Evolutionary conservation across 1,140 invertebrate species (phyloP).

Genomic region (Colletes gigas): DNA sequence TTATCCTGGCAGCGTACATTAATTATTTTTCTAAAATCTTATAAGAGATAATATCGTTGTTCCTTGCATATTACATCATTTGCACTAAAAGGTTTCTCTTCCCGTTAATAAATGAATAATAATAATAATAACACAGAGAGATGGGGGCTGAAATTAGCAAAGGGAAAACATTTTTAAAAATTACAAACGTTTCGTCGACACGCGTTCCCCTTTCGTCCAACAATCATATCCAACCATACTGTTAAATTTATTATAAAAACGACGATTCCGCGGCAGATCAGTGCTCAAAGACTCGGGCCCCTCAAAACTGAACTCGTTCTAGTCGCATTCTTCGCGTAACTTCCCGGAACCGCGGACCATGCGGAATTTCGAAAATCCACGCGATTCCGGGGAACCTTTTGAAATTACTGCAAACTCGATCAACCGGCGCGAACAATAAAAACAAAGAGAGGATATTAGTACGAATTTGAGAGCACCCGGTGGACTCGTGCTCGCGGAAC

Average conservation of each 20-base stretch:
- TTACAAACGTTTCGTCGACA: too few relatives aligned
- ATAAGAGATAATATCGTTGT: too few relatives aligned
- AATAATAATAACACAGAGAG: too few relatives aligned
- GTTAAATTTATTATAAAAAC: background rate
- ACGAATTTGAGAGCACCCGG: conserved; percentile 14
- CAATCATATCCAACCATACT: too few relatives aligned
- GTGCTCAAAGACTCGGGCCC: background rate
- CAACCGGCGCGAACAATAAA: background rate
- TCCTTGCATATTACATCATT: too few relatives aligned
- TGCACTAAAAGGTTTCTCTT: too few relatives aligned
- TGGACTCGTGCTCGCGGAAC: conserved; percentile 4
- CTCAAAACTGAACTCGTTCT: background rate
- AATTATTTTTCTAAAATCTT: too few relatives aligned
- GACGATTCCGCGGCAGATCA: background rate
- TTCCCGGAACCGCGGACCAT: background rate
- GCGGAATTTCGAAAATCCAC: conserved; percentile 24
- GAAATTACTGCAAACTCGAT: conserved; percentile 14
- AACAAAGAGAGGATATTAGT: conserved; percentile 10
- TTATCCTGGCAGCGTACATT: too few relatives aligned
- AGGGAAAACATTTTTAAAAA: too few relatives aligned
- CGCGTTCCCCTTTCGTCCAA: too few relatives aligned
- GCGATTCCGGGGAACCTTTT: background rate
- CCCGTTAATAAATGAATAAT: too few relatives aligned
- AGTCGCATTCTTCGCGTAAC: background rate
- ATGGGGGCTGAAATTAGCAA: too few relatives aligned